Evolutionary conservation across 2,888 invertebrate genomes (phyloP), one percentile per base, ranked within the genome.

Genomic region (Pandemis heparana): DNA sequence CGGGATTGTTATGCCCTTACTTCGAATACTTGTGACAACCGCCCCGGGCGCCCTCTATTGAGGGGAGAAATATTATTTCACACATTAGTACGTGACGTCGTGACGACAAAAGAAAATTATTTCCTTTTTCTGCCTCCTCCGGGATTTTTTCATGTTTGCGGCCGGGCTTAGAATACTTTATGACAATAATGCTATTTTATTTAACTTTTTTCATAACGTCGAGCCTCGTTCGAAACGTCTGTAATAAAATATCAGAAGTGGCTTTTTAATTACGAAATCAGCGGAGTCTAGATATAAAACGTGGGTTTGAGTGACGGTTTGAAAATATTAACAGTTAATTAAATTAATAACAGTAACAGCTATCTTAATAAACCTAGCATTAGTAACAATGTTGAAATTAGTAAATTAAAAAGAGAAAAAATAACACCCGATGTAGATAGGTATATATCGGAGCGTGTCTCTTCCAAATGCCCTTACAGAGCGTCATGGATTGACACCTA

Each of bases 51-150:
- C 83, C 84, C 82, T 85, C 85, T 85, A 80, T 56, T 80, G 77
- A 74, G 69, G 79, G 76, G 80, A 79, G 86, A 87, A 90, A 89
- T 90, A 90, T 89, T 89, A 89, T 89, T 90, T 89, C 84, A 85
- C 86, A 89, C 88, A 87, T 90, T 89, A 89, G 82, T 80, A 84
- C 82, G 83, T 81, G 83, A 81, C 81, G 81, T 78, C 77, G 78
- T 78, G 80, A 81, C 83, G 82, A 84, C 82, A 83, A 83, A 82
- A 81, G 82, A 81, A 82, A 82, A 85, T 83, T 79, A 81, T 81
- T 82, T 84, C 79, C 78, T 80, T 80, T 79, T 76, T 79, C 77
- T 76, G 46, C 78, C 76, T 77, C 79, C 79, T 76, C 75, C 66
- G 80, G 80, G 82, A 80, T 75, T 80, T 79, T 78, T 75, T 64